Evolutionary conservation across 2,888 invertebrate genomes (phyloP).

Genomic region (Biston betularia): DNA sequence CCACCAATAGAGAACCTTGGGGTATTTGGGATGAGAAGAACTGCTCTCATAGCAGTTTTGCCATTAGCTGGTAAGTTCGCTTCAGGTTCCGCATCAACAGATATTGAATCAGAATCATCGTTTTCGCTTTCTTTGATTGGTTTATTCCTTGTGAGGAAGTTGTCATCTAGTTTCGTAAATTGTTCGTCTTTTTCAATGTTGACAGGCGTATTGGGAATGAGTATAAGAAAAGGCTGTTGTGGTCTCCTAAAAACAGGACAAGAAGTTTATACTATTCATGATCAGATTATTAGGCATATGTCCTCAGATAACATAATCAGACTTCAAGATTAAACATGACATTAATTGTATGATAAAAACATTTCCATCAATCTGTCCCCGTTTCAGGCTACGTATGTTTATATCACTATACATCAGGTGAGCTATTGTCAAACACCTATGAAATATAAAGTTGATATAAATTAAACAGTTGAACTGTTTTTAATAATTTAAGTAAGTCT

Average conservation of each 20-base stretch:
- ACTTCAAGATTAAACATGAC: no score
- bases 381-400: no score
- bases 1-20: constrained; percentile 70
- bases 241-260: constrained; percentile 50
- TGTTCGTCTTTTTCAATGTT: constrained; percentile 38
- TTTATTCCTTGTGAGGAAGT: constrained; percentile 46
- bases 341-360: no score
- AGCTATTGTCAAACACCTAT: no score
- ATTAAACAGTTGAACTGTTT: no score
- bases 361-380: no score
- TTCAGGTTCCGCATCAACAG: constrained; percentile 62
- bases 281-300: no score
- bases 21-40: constrained; percentile 58
- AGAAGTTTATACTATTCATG: no score
- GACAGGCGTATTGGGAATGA: constrained; percentile 56
- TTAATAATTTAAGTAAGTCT: no score
- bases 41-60: constrained; percentile 48
- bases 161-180: constrained; percentile 42
- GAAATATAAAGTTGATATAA: no score
- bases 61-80: constrained; percentile 3
- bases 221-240: constrained; percentile 60
- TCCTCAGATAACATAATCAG: no score
- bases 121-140: constrained; percentile 54
- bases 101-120: constrained; percentile 63
- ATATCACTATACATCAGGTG: no score